Conservation (phyloP, 2,888 invertebrate genomes). For the Drosophila seclusa region DNA sequence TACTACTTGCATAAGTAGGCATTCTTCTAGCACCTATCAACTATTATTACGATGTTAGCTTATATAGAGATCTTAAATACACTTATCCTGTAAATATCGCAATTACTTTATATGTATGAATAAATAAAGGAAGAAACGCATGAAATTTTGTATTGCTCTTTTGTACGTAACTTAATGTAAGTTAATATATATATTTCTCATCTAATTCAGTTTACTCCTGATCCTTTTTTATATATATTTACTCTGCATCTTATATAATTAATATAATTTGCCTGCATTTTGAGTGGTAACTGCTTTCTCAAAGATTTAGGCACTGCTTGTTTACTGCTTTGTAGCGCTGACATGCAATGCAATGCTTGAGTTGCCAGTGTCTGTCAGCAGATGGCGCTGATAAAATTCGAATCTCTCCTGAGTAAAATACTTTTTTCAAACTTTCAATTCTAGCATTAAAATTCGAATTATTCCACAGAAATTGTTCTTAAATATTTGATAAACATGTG, state of each 20-base stretch:
- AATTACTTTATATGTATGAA: constrained; percentile 37
- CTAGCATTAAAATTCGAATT: neutral
- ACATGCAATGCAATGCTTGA: neutral
- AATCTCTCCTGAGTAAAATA: neutral
- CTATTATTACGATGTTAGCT: constrained; percentile 25
- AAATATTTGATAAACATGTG: neutral
- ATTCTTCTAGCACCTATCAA: constrained; percentile 45
- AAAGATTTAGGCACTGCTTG: neutral
- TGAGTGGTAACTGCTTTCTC: constrained; percentile 4
- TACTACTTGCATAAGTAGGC: constrained; percentile 19
- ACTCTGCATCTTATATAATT: neutral
- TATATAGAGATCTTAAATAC: constrained; percentile 17
- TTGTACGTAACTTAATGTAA: no score
- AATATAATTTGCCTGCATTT: neutral
- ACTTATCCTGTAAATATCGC: constrained; percentile 50
- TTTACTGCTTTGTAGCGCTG: neutral
- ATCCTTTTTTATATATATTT: neutral
- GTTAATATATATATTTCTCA: neutral
- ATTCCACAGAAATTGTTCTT: neutral
- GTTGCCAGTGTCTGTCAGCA: neutral
- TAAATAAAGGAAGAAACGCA: constrained; percentile 55
- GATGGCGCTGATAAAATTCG: constrained; percentile 10
- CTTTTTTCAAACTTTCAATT: neutral
- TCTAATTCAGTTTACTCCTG: neutral
- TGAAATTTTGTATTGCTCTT: neutral